Base-by-base conservation (phyloP, 1,140 invertebrate genomes). In the Drosophila punjabiensis region DNA sequence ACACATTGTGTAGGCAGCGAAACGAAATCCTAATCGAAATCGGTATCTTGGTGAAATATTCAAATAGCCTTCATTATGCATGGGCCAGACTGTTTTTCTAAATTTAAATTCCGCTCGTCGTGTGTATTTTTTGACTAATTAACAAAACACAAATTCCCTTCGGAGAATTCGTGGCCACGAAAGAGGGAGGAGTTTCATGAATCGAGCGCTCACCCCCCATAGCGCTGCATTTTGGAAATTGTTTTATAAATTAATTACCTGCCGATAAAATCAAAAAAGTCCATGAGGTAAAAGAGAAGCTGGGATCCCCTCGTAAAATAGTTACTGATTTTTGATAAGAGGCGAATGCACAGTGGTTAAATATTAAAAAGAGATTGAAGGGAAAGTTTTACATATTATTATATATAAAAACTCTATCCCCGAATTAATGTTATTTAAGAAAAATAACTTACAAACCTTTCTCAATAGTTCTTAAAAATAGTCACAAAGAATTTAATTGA, bases 1-100 rank as follows among this genome's bases (percentile, higher is more conserved):
- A 75, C 78, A 86, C 65, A 69, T 85, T 85, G 82, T 78, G 82
- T 81, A 80, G 81, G 82, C 79, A 85, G 82, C 33, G 39, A 56
- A 60, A 41, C 47, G 59, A n/a, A 48, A 53, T 32, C 28, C 53
- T 45, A 41, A 61, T 69, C 63, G 16, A 65, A 58, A 28, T 58
- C 20, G 35, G 55, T 37, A 56, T 56, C 55, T 56, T 20, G 5
- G 18, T 39, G 7, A 39, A 56, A 56, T 56, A 56, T 56, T 56
- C 33, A 56, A 39, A 39, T 39, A 56, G 33, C 20, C 55, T n/a
- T 56, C 24, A 56, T 56, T 56, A 56, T 56, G 55, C 55, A 56
- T 24, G 33, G 7, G 52, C 32, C 32, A 55, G 53, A 20, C 18
- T 56, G 14, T 11, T 39, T 45, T 48, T 58, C n/a, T 39, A 14